phyloP scores from a whole-genome alignment of 2,797 vertebrate species.

The Triplophysa bombifrons region DNA sequence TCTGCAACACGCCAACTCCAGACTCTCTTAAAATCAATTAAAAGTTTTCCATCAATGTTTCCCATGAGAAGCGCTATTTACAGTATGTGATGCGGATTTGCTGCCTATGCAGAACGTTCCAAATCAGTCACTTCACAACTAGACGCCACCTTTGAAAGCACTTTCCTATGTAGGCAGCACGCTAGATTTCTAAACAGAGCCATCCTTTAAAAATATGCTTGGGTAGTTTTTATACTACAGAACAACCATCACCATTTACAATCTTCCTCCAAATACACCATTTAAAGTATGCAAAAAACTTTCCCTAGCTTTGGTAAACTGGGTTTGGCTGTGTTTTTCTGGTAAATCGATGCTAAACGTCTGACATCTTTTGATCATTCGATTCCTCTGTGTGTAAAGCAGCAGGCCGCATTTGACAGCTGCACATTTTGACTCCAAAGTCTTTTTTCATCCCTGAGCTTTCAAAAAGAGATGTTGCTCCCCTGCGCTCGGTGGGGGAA shows the following conservation, averaged over 20 bases:
- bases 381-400: background rate
- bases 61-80: background rate
- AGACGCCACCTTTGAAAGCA: background rate
- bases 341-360: constrained; percentile 31
- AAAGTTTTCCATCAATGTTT: background rate
- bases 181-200: background rate
- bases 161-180: background rate
- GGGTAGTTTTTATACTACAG: background rate
- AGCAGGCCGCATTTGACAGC: constrained; percentile 31
- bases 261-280: background rate
- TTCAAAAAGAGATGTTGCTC: constrained; percentile 47
- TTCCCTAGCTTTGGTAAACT: background rate
- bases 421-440: constrained; percentile 28
- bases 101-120: background rate
- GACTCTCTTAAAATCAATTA: background rate
- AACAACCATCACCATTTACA: background rate
- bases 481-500: constrained; percentile 1
- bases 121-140: constrained; percentile 1
- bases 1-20: background rate
- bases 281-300: background rate
- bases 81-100: background rate
- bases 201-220: too few species aligned
- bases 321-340: background rate
- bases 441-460: constrained; percentile 20
- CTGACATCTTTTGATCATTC: constrained; percentile 19